Conservation (phyloP, 2,888 invertebrate species). For the Gymnoscelis rufifasciata region DNA sequence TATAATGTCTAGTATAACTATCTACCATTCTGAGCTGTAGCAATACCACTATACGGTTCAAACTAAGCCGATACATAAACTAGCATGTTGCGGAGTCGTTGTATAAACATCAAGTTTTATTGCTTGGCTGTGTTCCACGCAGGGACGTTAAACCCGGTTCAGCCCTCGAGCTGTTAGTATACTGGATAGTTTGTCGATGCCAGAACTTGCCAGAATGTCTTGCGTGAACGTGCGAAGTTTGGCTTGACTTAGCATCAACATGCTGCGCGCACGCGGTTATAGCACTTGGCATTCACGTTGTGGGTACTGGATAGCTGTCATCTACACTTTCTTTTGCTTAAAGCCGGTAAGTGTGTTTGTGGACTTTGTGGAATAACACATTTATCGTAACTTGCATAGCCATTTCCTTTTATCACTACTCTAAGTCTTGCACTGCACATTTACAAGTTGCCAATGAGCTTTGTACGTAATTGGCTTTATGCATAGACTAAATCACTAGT, state of each 20-base stretch:
- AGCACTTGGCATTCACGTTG: background rate
- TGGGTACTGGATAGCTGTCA: conserved; percentile 1
- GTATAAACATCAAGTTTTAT: conserved; percentile 76
- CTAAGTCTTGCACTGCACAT: too few relatives aligned
- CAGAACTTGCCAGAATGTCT: conserved; percentile 26
- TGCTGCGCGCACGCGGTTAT: conserved; percentile 3
- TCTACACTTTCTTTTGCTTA: conserved; percentile 14
- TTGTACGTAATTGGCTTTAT: too few relatives aligned
- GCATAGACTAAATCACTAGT: too few relatives aligned
- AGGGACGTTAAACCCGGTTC: conserved; percentile 64
- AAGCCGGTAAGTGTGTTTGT: conserved; percentile 16
- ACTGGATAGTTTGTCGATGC: conserved; percentile 55
- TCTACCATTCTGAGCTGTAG: conserved; percentile 16
- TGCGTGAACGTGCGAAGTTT: background rate
- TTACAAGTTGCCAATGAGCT: too few relatives aligned
- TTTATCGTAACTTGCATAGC: conserved; percentile 7
- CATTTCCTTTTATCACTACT: background rate
- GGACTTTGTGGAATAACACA: conserved; percentile 12
- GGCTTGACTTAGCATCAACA: conserved; percentile 3
- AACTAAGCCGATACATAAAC: conserved; percentile 57
- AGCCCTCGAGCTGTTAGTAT: conserved; percentile 60
- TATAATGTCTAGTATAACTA: conserved; percentile 7
- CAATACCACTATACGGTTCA: conserved; percentile 38
- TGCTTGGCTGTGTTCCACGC: conserved; percentile 77
- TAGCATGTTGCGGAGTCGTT: conserved; percentile 61